Evolutionary conservation across 1,140 invertebrate species (phyloP).

Genomic region (Oscheius sp.): DNA sequence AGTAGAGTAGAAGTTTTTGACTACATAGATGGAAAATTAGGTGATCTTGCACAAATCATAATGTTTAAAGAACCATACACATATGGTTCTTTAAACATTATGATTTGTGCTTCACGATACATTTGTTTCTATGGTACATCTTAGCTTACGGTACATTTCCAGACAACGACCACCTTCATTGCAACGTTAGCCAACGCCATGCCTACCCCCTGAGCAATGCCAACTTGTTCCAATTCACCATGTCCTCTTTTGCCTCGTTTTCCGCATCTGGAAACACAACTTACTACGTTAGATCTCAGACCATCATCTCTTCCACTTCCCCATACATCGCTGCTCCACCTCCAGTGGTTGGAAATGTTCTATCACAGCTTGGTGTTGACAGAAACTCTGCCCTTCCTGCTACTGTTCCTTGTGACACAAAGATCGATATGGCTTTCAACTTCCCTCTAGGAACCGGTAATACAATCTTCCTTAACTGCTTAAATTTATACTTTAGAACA

Average conservation of each 20-base stretch:
- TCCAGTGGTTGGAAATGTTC: background rate
- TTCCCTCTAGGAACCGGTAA: background rate
- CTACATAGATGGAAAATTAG: too few species aligned
- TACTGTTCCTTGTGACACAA: background rate
- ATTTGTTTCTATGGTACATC: too few species aligned
- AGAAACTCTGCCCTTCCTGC: background rate
- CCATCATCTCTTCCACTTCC: conserved; percentile 2
- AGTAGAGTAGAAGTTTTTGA: background rate
- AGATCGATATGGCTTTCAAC: background rate
- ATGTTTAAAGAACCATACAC: background rate
- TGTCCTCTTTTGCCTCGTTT: background rate
- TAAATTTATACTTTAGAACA: background rate
- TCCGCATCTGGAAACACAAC: background rate
- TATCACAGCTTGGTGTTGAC: background rate
- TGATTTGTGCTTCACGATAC: too few species aligned
- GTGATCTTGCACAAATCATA: too few species aligned
- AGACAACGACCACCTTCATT: background rate
- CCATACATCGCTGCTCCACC: conserved; percentile 4
- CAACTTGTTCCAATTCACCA: background rate
- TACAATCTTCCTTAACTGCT: too few species aligned
- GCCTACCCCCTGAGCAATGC: background rate
- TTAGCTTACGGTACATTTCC: too few species aligned
- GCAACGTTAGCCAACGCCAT: background rate
- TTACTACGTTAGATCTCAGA: background rate
- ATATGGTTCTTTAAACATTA: background rate